A percentile compares a stretch with the other conserved stretches of the same genome.
Conservation (phyloP, 2,797 vertebrate species). For the Lutjanus campechanus region DNA sequence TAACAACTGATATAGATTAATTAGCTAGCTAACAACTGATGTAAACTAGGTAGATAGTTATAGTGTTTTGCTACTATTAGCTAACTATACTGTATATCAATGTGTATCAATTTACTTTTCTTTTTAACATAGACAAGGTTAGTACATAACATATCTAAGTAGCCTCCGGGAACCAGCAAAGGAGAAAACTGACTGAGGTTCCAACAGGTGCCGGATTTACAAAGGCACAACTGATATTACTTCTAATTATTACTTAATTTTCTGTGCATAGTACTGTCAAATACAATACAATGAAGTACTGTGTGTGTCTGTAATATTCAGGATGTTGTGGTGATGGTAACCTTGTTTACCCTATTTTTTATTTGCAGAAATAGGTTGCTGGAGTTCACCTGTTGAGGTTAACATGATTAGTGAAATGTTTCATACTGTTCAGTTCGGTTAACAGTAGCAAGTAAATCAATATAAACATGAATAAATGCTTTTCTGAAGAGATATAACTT, state of each 20-base stretch:
- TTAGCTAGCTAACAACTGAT: too few species aligned
- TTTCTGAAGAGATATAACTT: neutral
- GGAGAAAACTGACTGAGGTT: too few species aligned
- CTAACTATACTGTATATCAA: too few species aligned
- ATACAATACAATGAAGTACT: neutral
- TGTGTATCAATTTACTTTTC: too few species aligned
- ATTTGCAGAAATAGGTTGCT: slow-evolving; percentile 4
- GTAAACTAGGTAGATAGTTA: too few species aligned
- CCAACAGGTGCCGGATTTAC: too few species aligned
- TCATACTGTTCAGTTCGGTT: neutral
- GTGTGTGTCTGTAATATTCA: neutral
- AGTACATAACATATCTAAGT: too few species aligned
- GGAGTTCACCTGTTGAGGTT: neutral
- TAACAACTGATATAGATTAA: too few species aligned
- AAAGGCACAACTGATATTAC: too few species aligned
- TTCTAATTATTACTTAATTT: neutral
- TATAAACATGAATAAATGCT: neutral
- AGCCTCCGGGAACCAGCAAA: too few species aligned
- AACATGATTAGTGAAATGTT: neutral
- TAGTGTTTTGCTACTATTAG: too few species aligned
- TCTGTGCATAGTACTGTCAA: neutral
- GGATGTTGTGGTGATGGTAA: neutral
- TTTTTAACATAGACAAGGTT: too few species aligned
- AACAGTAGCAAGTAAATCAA: neutral
- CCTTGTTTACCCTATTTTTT: neutral